A percentile compares a stretch with the other conserved stretches of the same genome.
phyloP scores from a whole-genome alignment of 2,888 invertebrate species.

The Rotaria socialis region DNA sequence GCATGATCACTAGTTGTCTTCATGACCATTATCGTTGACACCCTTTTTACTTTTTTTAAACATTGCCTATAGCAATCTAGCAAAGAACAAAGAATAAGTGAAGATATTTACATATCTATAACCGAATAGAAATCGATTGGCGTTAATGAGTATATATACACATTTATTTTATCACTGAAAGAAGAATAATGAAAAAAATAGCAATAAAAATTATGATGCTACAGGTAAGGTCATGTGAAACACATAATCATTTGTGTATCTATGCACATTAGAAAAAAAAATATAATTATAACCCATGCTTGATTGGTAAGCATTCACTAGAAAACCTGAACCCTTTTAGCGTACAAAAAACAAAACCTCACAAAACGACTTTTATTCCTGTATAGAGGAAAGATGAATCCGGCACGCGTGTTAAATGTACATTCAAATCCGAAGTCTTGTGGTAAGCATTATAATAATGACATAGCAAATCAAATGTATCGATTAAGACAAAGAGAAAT shows the following conservation, averaged over 20 bases:
- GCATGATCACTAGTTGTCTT: neutral
- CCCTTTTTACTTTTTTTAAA: neutral
- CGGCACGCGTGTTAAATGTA: neutral
- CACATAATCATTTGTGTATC: neutral
- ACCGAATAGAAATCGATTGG: neutral
- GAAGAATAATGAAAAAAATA: neutral
- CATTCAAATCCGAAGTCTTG: neutral
- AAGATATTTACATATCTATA: neutral
- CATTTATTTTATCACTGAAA: too few relatives aligned
- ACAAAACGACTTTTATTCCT: neutral
- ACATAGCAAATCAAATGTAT: too few relatives aligned
- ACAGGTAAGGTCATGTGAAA: neutral
- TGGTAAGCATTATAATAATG: neutral
- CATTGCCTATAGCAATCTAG: neutral
- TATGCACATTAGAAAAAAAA: neutral
- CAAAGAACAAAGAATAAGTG: neutral
- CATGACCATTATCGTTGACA: neutral
- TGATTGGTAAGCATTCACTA: neutral
- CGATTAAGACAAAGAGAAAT: too few relatives aligned
- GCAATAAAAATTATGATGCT: neutral
- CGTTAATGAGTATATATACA: neutral
- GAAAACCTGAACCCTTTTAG: neutral
- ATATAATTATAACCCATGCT: neutral
- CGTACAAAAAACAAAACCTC: neutral
- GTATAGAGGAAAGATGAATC: neutral